Percentiles rank a stretch among this genome's conserved stretches.
These are phyloP conservation scores for Platanista minor DNA, from an alignment of 2,113 vertebrate species.

Conservation along the genomic window DNA sequence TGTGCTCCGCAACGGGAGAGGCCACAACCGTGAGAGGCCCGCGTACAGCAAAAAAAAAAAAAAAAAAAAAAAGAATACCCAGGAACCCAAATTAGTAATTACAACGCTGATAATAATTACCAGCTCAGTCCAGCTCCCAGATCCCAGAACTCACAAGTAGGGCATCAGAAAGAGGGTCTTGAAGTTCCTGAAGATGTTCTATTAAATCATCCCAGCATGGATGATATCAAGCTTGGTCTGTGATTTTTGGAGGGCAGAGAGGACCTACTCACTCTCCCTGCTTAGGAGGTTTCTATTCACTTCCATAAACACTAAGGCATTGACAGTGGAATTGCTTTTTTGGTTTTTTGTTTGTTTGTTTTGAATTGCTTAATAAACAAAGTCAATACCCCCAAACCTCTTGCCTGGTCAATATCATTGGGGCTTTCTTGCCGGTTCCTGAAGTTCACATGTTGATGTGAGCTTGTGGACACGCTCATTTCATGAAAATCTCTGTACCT, in stretches of 20 bases:
- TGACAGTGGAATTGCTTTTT: background rate
- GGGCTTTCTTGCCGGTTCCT: background rate
- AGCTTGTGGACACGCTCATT: background rate
- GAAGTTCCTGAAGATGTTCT: background rate
- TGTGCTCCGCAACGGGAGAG: too few species aligned
- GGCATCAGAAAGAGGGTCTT: background rate
- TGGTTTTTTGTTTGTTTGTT: background rate
- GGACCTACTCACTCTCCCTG: background rate
- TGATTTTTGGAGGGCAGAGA: background rate
- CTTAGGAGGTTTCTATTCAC: background rate
- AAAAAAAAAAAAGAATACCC: background rate
- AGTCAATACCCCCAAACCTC: background rate
- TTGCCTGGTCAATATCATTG: background rate
- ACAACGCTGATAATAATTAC: background rate
- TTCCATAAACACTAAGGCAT: background rate
- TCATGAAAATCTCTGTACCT: background rate
- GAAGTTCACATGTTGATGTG: background rate
- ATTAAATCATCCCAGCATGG: background rate
- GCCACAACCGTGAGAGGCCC: too few species aligned
- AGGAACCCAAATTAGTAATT: background rate
- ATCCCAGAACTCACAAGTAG: background rate
- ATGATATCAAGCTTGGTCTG: background rate
- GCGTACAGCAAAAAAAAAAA: too few species aligned
- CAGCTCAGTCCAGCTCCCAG: background rate
- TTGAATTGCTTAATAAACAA: background rate